These are phyloP conservation scores for Procambarus clarkii DNA, from an alignment of 1,140 invertebrate species.

Conservation along the genomic window DNA sequence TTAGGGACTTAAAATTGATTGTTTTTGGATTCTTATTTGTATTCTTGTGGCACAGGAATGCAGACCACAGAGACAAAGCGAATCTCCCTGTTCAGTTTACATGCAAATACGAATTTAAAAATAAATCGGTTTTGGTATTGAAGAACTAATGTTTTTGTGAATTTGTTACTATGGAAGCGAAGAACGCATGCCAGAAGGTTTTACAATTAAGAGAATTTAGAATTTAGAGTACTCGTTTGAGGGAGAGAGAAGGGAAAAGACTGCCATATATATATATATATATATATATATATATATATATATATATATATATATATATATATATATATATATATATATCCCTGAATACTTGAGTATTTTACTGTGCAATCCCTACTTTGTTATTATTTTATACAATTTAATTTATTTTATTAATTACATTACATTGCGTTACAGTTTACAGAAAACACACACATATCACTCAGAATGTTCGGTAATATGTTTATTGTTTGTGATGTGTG, in stretches of 20 bases:
- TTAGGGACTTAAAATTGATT: not conserved
- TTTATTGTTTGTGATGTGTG: no score
- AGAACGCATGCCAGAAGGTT: not conserved
- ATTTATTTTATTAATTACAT: no score
- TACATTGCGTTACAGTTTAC: no score
- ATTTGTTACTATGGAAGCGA: slow-evolving; percentile 6
- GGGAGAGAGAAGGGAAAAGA: not conserved
- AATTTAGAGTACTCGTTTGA: not conserved
- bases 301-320: not conserved
- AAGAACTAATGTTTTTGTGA: slow-evolving; percentile 32
- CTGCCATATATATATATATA: not conserved
- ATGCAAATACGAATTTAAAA: slow-evolving; percentile 50
- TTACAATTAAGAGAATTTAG: not conserved
- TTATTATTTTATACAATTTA: no score
- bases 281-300: not conserved
- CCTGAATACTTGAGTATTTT: not conserved
- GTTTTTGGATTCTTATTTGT: not conserved
- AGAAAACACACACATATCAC: no score
- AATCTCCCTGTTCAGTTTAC: slow-evolving; percentile 40
- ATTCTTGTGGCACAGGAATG: not conserved
- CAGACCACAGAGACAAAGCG: not conserved
- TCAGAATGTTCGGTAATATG: no score
- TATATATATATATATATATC: not conserved
- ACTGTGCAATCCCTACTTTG: not conserved
- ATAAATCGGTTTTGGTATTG: slow-evolving; percentile 40